These are phyloP conservation scores for Deilephila porcellus DNA, from an alignment of 2,888 invertebrate genomes.

Conservation along the genomic window DNA sequence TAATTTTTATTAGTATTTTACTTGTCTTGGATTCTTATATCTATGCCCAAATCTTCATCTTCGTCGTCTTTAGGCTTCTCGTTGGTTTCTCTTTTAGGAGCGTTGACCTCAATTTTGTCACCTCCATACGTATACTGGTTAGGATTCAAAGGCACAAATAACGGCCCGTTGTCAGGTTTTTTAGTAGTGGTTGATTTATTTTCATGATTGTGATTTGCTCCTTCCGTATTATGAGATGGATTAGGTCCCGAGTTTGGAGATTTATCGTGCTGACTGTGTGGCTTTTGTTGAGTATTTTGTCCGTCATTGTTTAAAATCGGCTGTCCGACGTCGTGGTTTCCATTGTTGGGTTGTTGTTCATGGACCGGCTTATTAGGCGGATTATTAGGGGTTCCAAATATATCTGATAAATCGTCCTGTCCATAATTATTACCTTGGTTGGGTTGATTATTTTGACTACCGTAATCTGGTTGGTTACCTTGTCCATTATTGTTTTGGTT, in stretches of 20 bases:
- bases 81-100: constrained; percentile 68
- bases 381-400: constrained; percentile 8
- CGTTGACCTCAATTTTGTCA: constrained; percentile 60
- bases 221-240: background rate
- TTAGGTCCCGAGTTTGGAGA: background rate
- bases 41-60: constrained; percentile 66
- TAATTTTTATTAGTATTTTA: constrained; percentile 39
- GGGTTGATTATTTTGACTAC: constrained; percentile 19
- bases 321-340: constrained; percentile 24
- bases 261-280: constrained; percentile 32
- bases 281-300: constrained; percentile 29
- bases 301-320: constrained; percentile 37
- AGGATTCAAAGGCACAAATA: constrained; percentile 66
- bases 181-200: constrained; percentile 47
- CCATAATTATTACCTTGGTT: constrained; percentile 17
- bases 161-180: constrained; percentile 59
- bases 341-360: constrained; percentile 25
- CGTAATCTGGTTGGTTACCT: constrained; percentile 23
- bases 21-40: constrained; percentile 64
- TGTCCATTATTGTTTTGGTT: constrained; percentile 31
- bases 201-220: constrained; percentile 4
- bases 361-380: background rate
- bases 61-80: constrained; percentile 51
- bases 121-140: constrained; percentile 61
- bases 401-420: background rate